Conservation (phyloP, 2,113 vertebrate species). For the Epinephelus cyanopodus region DNA sequence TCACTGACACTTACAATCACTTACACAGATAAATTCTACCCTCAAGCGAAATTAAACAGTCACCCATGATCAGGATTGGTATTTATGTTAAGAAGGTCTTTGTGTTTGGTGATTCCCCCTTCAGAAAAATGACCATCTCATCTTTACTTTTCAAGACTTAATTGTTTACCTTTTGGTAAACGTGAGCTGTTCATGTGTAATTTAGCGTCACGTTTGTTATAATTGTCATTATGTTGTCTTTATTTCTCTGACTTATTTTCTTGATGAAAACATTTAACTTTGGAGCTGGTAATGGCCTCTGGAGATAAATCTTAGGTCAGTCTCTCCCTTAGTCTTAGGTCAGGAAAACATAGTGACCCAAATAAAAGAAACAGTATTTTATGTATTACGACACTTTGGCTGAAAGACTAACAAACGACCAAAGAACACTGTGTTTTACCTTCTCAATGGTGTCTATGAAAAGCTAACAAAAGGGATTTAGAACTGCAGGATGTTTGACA, state of each 20-base stretch:
- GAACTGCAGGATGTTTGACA: conserved; percentile 17
- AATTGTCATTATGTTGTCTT: conserved; percentile 1
- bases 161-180: conserved; percentile 18
- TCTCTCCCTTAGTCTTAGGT: conserved; percentile 29
- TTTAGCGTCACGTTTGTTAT: conserved; percentile 23
- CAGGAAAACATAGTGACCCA: conserved; percentile 46
- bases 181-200: conserved; percentile 30
- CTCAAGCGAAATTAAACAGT: conserved; percentile 13
- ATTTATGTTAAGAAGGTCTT: neutral
- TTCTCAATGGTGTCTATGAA: conserved; percentile 49
- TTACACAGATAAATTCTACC: neutral
- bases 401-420: conserved; percentile 70
- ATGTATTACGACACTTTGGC: conserved; percentile 49
- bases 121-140: neutral
- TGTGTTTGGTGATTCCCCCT: conserved; percentile 32
- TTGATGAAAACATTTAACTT: conserved; percentile 6
- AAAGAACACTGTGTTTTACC: conserved; percentile 82
- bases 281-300: conserved; percentile 23
- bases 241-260: conserved; percentile 16
- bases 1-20: conserved; percentile 24
- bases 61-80: conserved; percentile 13
- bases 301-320: conserved; percentile 28
- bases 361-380: conserved; percentile 39
- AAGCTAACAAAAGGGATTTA: conserved; percentile 56
- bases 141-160: conserved; percentile 5